Percentiles rank a stretch among this genome's conserved stretches.
Evolutionary conservation across 2,888 invertebrate species (phyloP).

Genomic region (Torymus tubicola): DNA sequence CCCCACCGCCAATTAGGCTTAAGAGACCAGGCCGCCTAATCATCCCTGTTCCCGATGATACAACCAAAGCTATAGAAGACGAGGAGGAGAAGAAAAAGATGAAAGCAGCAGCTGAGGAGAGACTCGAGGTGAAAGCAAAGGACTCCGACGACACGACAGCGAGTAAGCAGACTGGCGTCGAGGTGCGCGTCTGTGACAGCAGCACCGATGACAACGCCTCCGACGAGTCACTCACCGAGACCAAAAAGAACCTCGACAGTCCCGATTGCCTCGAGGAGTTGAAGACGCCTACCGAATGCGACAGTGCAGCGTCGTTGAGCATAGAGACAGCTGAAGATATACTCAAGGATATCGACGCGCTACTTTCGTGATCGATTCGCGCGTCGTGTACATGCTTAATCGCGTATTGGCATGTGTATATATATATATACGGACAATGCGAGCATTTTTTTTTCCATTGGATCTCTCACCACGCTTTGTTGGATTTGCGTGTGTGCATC

Average conservation of each 20-base stretch:
- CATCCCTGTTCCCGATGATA: conserved; percentile 22
- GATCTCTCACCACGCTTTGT: too few species aligned
- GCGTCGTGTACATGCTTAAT: too few species aligned
- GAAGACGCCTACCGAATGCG: conserved; percentile 45
- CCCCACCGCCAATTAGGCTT: conserved; percentile 55
- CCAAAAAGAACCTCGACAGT: conserved; percentile 30
- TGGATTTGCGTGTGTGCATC: too few species aligned
- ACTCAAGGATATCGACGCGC: conserved; percentile 71
- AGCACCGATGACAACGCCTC: conserved; percentile 66
- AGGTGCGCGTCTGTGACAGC: conserved; percentile 70
- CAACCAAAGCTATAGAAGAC: conserved; percentile 21
- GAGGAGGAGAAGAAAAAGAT: conserved; percentile 37
- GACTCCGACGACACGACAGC: conserved; percentile 19
- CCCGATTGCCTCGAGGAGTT: conserved; percentile 9
- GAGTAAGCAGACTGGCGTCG: conserved; percentile 61
- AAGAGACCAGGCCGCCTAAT: conserved; percentile 38
- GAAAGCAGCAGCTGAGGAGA: background rate
- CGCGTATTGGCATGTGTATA: too few species aligned
- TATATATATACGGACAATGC: too few species aligned
- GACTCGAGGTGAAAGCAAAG: conserved; percentile 25
- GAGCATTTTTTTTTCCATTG: too few species aligned
- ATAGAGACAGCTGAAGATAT: conserved; percentile 70
- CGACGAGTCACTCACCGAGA: conserved; percentile 38
- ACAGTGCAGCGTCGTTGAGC: conserved; percentile 62
- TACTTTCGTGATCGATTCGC: conserved; percentile 66